Base-by-base conservation (phyloP, 1,140 invertebrate species). In the Reticulitermes speratus region DNA sequence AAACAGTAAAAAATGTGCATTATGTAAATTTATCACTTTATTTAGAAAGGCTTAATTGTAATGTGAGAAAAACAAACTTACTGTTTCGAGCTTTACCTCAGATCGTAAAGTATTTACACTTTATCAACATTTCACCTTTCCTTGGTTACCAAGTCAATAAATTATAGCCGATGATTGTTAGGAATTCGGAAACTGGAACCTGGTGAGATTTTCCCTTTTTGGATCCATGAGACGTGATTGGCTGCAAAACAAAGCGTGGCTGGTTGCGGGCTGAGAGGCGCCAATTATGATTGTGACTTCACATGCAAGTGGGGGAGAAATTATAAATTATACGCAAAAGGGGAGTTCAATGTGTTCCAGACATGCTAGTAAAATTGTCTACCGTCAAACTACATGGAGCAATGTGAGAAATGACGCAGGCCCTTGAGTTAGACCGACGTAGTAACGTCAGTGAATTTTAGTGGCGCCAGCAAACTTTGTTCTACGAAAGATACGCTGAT, bases 291-390 rank as follows among this genome's bases (percentile, higher is more conserved):
- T 75, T 75, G 3, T 75, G n/a, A 30, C 14, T 75, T 25, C 65
- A 30, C 65, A 75, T 25, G n/a, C 65, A 75, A 9, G 65, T 75
- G 65, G n/a, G n/a, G 8, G n/a, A 75, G n/a, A 75, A 9, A 7
- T 75, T 30, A 75, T 75, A 30, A 75, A 75, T 75, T 75, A 75
- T 75, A 75, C n/a, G 65, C 25, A 25, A 75, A 75, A 75, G 65
- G 65, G 65, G 25, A 75, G 65, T 30, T n/a, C 25, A 75, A 75
- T 75, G 65, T 30, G 9, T 1, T 75, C 9, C 25, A 9, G 65
- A 75, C 65, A 75, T 14, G 65, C 65, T 7, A 75, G n/a, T 16
- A 6, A 2, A 75, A 30, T 75, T 75, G 25, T 30, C 14, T 75
- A 30, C n/a, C 25, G 65, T 30, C 7, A 75, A 75, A 75, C 30